A percentile compares a stretch with the other conserved stretches of the same genome.
Evolutionary conservation across 1,140 invertebrate species (phyloP).

Genomic region (Hycleus cichorii): DNA sequence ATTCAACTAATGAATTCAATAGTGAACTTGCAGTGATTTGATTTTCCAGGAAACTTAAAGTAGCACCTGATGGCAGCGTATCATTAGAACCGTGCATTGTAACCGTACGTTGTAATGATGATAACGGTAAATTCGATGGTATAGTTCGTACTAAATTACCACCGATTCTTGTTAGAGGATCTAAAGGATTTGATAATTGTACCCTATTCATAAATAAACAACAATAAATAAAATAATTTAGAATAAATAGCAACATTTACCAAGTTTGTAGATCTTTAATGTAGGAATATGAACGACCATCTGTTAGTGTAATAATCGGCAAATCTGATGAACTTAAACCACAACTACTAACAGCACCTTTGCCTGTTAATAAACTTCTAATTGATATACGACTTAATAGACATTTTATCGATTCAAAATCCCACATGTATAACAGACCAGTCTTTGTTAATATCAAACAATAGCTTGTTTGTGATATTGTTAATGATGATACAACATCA

Average conservation of each 20-base stretch:
- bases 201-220: slow-evolving; percentile 34
- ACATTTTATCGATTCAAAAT: slow-evolving; percentile 28
- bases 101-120: slow-evolving; percentile 34
- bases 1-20: slow-evolving; percentile 64
- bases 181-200: slow-evolving; percentile 43
- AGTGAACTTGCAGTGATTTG: slow-evolving; percentile 63
- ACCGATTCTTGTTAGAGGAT: slow-evolving; percentile 43
- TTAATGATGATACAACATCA: slow-evolving; percentile 32
- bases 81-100: slow-evolving; percentile 31
- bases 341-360: slow-evolving; percentile 49
- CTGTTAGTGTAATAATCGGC: slow-evolving; percentile 58
- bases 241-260: slow-evolving; percentile 42
- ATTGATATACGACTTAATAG: slow-evolving; percentile 42
- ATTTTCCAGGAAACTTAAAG: slow-evolving; percentile 67
- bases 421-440: slow-evolving; percentile 40
- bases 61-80: slow-evolving; percentile 43
- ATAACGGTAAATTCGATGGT: slow-evolving; percentile 30
- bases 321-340: slow-evolving; percentile 53
- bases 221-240: background rate
- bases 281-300: slow-evolving; percentile 61
- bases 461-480: slow-evolving; percentile 30
- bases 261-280: slow-evolving; percentile 55
- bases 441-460: slow-evolving; percentile 39
- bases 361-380: slow-evolving; percentile 42
- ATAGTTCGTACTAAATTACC: slow-evolving; percentile 29